Evolutionary conservation across 2,113 vertebrate genomes (phyloP).

Genomic region (Mormoops blainvillei): DNA sequence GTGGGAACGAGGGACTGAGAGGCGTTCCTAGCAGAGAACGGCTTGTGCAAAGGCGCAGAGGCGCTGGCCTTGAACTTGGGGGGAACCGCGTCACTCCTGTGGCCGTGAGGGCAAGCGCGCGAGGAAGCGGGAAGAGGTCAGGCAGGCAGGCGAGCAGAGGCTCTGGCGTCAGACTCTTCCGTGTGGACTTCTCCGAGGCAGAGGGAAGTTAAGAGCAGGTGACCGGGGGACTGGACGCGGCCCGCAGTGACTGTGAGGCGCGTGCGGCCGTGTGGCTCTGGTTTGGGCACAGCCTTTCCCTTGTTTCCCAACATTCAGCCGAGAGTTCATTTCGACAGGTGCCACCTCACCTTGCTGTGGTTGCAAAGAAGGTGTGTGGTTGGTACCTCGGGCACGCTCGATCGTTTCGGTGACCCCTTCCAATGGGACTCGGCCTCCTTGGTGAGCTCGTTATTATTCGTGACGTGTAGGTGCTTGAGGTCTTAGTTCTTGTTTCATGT

Average conservation of each 20-base stretch:
- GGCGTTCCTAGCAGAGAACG: not conserved
- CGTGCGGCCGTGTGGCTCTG: rapidly evolving
- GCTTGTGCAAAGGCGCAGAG: not conserved
- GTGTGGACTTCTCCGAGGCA: not conserved
- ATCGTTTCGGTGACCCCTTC: not conserved
- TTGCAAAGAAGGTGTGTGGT: not conserved
- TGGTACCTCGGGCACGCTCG: not conserved
- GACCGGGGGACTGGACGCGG: not conserved
- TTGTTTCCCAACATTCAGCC: not conserved
- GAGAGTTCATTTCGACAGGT: not conserved
- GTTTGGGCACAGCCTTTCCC: not conserved
- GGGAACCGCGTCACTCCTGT: too few relatives aligned
- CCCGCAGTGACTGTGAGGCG: rapidly evolving
- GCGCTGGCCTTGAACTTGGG: rapidly evolving
- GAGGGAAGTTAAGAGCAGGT: not conserved
- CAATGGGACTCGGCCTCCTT: not conserved
- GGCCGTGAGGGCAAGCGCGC: rapidly evolving
- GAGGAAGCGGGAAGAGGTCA: too few relatives aligned
- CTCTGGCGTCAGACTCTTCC: rapidly evolving
- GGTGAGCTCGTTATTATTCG: not conserved
- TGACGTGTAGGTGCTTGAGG: not conserved
- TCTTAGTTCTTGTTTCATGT: not conserved
- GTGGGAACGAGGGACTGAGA: too few relatives aligned
- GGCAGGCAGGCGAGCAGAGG: too few relatives aligned
- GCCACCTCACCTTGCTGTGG: not conserved